A percentile compares a stretch with the other conserved stretches of the same genome.
Conservation (phyloP, 2,797 vertebrate genomes). For the Ambastaia sidthimunki region DNA sequence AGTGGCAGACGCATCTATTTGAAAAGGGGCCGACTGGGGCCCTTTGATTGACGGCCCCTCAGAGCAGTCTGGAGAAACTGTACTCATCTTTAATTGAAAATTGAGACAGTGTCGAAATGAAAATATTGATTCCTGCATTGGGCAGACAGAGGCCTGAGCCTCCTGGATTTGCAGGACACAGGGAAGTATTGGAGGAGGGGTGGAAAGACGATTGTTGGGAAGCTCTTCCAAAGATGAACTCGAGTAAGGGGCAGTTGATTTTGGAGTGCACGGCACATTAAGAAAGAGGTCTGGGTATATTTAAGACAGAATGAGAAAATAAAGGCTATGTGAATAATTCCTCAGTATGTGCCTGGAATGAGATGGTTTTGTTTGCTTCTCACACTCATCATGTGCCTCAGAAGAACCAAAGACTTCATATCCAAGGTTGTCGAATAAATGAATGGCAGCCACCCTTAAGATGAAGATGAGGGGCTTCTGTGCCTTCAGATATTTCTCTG, state of each 20-base stretch:
- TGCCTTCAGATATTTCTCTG: constrained; percentile 19
- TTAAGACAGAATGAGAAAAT: not conserved
- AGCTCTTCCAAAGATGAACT: constrained; percentile 12
- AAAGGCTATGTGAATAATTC: not conserved
- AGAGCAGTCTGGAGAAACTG: constrained; percentile 45
- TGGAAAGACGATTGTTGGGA: constrained; percentile 28
- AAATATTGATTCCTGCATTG: constrained; percentile 77
- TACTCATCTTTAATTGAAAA: constrained; percentile 78
- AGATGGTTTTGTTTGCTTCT: not conserved
- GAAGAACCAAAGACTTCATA: not conserved
- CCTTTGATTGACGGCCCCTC: constrained; percentile 51
- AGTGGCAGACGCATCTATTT: constrained; percentile 28
- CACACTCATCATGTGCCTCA: not conserved
- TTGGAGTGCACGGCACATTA: not conserved
- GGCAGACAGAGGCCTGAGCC: constrained; percentile 13
- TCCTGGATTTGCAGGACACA: constrained; percentile 38
- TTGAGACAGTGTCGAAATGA: constrained; percentile 78
- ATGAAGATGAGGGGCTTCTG: constrained; percentile 10
- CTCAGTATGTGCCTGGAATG: not conserved
- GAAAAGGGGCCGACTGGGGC: not conserved
- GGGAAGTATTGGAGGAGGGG: constrained; percentile 25
- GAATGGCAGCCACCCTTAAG: not conserved
- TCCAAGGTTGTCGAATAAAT: not conserved
- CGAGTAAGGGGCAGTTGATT: not conserved
- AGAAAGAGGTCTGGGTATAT: constrained; percentile 7